Percentiles rank a stretch among this genome's conserved stretches.
Evolutionary conservation across 1,140 invertebrate genomes (phyloP).

Genomic region (Pteromalus puparum): DNA sequence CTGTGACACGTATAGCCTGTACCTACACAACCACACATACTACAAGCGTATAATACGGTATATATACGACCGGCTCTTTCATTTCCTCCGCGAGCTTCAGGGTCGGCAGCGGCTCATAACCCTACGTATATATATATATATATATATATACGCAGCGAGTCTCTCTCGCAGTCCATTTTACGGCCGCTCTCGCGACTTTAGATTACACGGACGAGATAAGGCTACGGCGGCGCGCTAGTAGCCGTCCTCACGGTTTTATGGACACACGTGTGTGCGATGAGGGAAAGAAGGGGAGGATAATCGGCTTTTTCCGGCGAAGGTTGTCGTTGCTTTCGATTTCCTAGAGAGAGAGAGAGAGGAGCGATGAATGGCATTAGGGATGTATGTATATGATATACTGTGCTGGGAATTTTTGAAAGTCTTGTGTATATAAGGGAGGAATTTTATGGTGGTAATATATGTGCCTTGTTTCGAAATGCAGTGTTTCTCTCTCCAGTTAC

Average conservation of each 20-base stretch:
- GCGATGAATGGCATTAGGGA: constrained; percentile 6
- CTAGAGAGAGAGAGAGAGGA: background rate
- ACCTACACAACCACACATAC: too few relatives aligned
- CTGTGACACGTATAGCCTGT: too few relatives aligned
- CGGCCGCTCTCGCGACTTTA: constrained; percentile 57
- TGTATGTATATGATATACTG: too few relatives aligned
- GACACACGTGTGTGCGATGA: background rate
- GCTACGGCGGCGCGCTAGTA: background rate
- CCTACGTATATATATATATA: background rate
- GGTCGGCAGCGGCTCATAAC: background rate
- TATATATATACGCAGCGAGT: background rate
- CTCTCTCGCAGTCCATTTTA: constrained; percentile 22
- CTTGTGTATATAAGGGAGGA: constrained; percentile 26
- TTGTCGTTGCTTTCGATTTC: constrained; percentile 41
- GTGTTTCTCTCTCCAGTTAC: too few relatives aligned
- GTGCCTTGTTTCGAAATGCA: too few relatives aligned
- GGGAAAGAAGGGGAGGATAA: background rate
- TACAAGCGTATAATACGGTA: background rate
- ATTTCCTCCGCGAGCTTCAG: constrained; percentile 31
- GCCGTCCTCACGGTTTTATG: constrained; percentile 24
- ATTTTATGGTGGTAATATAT: constrained; percentile 48
- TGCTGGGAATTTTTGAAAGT: constrained; percentile 12
- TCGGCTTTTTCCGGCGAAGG: constrained; percentile 18
- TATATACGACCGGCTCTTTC: constrained; percentile 16
- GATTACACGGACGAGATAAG: constrained; percentile 70